Evolutionary conservation across 2,113 vertebrate genomes (phyloP), one percentile per base, ranked within the genome.

Genomic region (Oreochromis aureus): DNA sequence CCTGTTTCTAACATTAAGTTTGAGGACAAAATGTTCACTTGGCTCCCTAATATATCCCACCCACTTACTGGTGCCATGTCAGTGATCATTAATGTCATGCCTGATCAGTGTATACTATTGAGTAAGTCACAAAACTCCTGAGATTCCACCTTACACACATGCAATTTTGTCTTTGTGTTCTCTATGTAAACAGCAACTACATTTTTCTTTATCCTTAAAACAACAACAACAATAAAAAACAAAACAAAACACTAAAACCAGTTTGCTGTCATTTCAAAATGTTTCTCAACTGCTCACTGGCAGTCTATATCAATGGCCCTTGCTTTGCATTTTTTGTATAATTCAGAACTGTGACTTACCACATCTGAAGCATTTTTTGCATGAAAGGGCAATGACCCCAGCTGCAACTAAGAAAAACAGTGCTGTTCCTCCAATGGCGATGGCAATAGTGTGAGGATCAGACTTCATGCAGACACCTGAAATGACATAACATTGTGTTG

Each of bases 391-490:
- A 15, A 10, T 2, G 6, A 27, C 4, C 16, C 22, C 36, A 34
- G 9, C 3, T 55, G 16, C 6, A n/a, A 27, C 30, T 4, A 24
- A 16, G 2, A 56, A 46, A 22, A 69, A 2, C 3, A 24, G 4
- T 9, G 3, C 1, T 3, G 9, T 11, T n/a, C 2, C 73, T 7
- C 5, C 85, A 6, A 10, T 46, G 30, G 24, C 2, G 9, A 54
- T 7, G 36, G 1, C 1, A 0, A 7, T 10, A 27, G 1, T 13
- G 0, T 6, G 22, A 2, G 1, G 2, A 6, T 12, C 24, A 73
- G 19, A 32, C 4, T 5, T 5, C 15, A 3, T 15, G 54, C 36
- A 71, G 24, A 18, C 5, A 5, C 1, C 91, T 92, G 84, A 36
- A 87, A 80, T 2, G 3, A 86, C 10, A 83, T 6, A 2, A 22